phyloP scores from a whole-genome alignment of 1,140 invertebrate genomes.

The Mamestra configurata region DNA sequence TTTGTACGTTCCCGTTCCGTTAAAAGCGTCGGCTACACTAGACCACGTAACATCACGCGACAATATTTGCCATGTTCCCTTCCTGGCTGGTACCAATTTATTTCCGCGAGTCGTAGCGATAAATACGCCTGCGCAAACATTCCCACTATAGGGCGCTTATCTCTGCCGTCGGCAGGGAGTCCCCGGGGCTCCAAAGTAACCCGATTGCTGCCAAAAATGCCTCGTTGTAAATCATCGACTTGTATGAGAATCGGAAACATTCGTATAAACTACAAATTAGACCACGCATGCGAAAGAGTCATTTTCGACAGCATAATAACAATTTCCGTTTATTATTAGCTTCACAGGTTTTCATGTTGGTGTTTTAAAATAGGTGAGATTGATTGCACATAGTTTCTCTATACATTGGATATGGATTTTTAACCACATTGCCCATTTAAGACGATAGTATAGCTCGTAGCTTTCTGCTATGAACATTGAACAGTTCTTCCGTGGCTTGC shows the following conservation, averaged over 20 bases:
- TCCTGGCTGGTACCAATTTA: conserved; percentile 80
- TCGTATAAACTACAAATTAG: conserved; percentile 35
- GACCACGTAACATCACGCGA: conserved; percentile 34
- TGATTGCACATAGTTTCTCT: background rate
- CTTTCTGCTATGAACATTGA: too few relatives aligned
- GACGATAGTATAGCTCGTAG: too few relatives aligned
- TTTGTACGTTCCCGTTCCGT: background rate
- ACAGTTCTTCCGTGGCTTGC: too few relatives aligned
- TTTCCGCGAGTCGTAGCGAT: conserved; percentile 79
- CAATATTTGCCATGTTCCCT: conserved; percentile 83
- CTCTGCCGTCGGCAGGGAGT: conserved; percentile 67
- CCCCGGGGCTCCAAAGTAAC: conserved; percentile 63
- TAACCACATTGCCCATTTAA: too few relatives aligned
- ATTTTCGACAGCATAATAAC: conserved; percentile 18
- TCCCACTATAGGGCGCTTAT: conserved; percentile 78
- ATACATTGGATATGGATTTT: background rate
- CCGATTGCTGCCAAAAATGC: conserved; percentile 36
- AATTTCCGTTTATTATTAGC: conserved; percentile 13
- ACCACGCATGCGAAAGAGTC: conserved; percentile 30
- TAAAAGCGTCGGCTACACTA: background rate
- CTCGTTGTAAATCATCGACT: background rate
- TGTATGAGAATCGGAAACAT: conserved; percentile 22
- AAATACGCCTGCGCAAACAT: conserved; percentile 79
- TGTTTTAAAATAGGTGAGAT: background rate
- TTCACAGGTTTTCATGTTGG: background rate